These are phyloP conservation scores for Nycticryphes semicollaris DNA, from an alignment of 2,113 vertebrate genomes.

Conservation along the genomic window DNA sequence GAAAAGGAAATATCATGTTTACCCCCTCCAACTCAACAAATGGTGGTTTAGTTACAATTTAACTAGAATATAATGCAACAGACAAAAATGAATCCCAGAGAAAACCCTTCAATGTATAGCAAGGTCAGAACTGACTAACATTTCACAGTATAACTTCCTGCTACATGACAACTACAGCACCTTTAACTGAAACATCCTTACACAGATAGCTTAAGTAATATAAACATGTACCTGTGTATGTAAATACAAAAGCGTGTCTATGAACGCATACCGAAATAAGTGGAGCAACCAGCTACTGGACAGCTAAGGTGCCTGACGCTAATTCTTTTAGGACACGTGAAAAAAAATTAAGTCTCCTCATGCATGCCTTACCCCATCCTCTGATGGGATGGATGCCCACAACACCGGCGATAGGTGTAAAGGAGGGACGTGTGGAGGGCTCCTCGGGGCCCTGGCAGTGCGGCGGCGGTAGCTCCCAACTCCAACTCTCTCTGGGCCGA, in stretches of 20 bases:
- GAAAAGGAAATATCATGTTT: not conserved
- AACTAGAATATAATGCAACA: not conserved
- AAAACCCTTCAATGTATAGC: not conserved
- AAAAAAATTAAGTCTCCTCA: no score
- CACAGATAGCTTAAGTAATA: not conserved
- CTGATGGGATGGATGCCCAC: rapidly evolving
- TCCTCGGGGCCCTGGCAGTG: not conserved
- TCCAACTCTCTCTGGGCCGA: rapidly evolving
- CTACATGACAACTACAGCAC: not conserved
- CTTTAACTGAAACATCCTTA: not conserved
- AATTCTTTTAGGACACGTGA: not conserved
- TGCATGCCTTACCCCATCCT: rapidly evolving
- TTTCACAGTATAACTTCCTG: not conserved
- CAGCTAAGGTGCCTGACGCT: not conserved
- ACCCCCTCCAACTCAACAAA: not conserved
- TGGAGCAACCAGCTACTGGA: not conserved
- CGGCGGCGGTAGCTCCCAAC: not conserved
- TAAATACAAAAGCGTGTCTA: rapidly evolving
- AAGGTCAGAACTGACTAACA: not conserved
- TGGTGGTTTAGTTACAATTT: not conserved
- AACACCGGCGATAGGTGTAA: not conserved
- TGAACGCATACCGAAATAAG: not conserved
- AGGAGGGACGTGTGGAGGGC: not conserved
- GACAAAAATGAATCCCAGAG: not conserved
- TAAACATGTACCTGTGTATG: rapidly evolving